Percentiles rank a stretch among this genome's conserved stretches.
These are phyloP conservation scores for Nannospalax galili DNA, from an alignment of 2,113 vertebrate species.

Conservation along the genomic window DNA sequence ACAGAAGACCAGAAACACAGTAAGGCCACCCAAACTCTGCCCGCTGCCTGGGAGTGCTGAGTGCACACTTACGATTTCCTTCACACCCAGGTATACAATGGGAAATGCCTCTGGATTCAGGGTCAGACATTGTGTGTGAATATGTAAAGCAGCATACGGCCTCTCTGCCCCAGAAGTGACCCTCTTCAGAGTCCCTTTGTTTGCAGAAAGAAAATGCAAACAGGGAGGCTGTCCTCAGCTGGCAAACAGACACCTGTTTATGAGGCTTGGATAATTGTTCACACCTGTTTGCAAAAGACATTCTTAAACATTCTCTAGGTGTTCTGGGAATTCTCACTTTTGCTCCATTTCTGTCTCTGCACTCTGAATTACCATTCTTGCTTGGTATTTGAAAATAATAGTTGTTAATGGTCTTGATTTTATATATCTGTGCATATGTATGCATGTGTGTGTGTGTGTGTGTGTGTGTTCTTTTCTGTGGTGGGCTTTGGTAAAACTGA, in stretches of 20 bases:
- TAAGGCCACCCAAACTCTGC: constrained; percentile 58
- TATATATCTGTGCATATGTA: too few relatives aligned
- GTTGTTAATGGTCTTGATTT: neutral
- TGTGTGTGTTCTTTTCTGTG: too few relatives aligned
- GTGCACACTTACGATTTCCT: constrained; percentile 42
- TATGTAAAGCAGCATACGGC: neutral
- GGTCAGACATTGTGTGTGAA: constrained; percentile 37
- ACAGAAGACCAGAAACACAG: neutral
- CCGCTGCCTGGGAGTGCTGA: neutral
- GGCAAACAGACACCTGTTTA: neutral
- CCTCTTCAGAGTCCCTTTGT: constrained; percentile 42
- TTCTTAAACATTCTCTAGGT: neutral
- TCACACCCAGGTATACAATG: constrained; percentile 21
- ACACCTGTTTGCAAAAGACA: constrained; percentile 31
- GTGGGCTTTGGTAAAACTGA: neutral
- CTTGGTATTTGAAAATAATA: constrained; percentile 10
- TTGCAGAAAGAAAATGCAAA: constrained; percentile 56
- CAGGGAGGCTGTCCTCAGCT: neutral
- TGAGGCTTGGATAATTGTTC: constrained; percentile 20
- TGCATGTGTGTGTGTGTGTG: too few relatives aligned
- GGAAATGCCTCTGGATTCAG: constrained; percentile 5
- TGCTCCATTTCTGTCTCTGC: neutral
- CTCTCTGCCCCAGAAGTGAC: constrained; percentile 56
- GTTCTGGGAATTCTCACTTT: neutral
- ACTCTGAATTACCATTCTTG: neutral